Percentiles rank a stretch among this genome's conserved stretches.
phyloP scores from a whole-genome alignment of 2,113 vertebrate species.

The Proterorhinus semilunaris region DNA sequence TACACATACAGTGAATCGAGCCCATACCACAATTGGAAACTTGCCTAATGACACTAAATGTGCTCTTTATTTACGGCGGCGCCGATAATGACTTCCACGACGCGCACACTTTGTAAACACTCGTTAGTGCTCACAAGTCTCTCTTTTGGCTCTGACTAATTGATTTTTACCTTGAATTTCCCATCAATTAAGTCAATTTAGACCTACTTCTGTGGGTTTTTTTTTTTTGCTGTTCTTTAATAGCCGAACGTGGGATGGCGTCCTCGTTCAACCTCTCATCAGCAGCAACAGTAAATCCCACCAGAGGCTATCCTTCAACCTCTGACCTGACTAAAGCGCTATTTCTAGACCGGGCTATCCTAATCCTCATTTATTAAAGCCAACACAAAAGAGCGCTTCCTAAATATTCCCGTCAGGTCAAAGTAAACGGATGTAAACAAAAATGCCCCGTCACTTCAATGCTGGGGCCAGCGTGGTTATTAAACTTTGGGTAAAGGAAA shows the following conservation, averaged over 20 bases:
- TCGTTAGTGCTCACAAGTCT: slow-evolving; percentile 37
- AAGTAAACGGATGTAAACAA: background rate
- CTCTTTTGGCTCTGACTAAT: slow-evolving; percentile 25
- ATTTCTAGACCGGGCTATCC: background rate
- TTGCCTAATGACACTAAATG: slow-evolving; percentile 2
- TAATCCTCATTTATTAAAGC: slow-evolving; percentile 3
- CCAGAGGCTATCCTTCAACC: background rate
- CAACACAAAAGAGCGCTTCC: background rate
- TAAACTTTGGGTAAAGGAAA: no score
- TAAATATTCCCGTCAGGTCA: background rate
- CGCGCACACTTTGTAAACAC: slow-evolving; percentile 3
- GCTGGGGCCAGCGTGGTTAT: background rate
- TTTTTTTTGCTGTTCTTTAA: background rate
- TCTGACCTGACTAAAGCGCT: background rate
- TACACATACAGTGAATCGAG: background rate
- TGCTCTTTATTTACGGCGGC: slow-evolving; percentile 24
- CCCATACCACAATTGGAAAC: background rate
- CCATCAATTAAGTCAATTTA: slow-evolving; percentile 35
- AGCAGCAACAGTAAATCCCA: background rate
- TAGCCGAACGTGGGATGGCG: background rate
- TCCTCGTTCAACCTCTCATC: background rate
- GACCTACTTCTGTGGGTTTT: background rate
- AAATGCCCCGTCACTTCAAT: slow-evolving; percentile 5
- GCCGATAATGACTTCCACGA: slow-evolving; percentile 25
- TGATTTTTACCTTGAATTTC: slow-evolving; percentile 49